Percentiles rank a stretch among this genome's conserved stretches.
Evolutionary conservation across 1,140 invertebrate species (phyloP).

Genomic region (Meteorus sp.): DNA sequence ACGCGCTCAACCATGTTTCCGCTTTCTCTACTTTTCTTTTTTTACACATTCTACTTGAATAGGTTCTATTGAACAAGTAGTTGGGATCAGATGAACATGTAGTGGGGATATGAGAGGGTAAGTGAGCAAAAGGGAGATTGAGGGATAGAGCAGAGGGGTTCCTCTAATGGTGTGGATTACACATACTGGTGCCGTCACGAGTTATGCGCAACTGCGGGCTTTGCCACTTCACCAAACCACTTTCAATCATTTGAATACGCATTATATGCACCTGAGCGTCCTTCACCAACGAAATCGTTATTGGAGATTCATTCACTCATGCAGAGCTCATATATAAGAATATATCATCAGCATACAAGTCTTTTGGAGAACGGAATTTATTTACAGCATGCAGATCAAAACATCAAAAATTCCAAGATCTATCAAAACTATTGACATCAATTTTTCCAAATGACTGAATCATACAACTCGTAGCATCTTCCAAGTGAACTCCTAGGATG

Average conservation of each 20-base stretch:
- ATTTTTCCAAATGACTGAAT: too few species aligned
- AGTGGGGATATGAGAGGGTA: conserved; percentile 1
- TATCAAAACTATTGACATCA: too few species aligned
- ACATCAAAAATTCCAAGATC: too few species aligned
- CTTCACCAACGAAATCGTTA: conserved; percentile 47
- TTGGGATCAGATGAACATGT: conserved; percentile 2
- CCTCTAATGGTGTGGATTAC: conserved; percentile 49
- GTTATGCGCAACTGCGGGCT: not conserved
- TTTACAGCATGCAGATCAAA: too few species aligned
- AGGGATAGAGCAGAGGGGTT: conserved; percentile 29
- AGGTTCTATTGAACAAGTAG: conserved; percentile 16
- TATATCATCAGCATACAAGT: too few species aligned
- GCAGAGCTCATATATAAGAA: too few species aligned
- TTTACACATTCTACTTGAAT: not conserved
- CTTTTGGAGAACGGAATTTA: too few species aligned
- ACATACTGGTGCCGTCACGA: conserved; percentile 37
- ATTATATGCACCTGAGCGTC: conserved; percentile 55
- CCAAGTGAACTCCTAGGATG: too few species aligned
- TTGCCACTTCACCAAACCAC: conserved; percentile 30
- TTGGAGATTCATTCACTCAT: conserved; percentile 32
- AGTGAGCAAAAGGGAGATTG: conserved; percentile 17
- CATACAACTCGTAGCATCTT: too few species aligned
- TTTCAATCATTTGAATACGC: conserved; percentile 56
- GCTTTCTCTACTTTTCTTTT: conserved; percentile 32
- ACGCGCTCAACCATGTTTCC: too few species aligned